Percentiles rank a stretch among this genome's conserved stretches.
phyloP scores from a whole-genome alignment of 2,113 vertebrate genomes.

The Capreolus pygargus region DNA sequence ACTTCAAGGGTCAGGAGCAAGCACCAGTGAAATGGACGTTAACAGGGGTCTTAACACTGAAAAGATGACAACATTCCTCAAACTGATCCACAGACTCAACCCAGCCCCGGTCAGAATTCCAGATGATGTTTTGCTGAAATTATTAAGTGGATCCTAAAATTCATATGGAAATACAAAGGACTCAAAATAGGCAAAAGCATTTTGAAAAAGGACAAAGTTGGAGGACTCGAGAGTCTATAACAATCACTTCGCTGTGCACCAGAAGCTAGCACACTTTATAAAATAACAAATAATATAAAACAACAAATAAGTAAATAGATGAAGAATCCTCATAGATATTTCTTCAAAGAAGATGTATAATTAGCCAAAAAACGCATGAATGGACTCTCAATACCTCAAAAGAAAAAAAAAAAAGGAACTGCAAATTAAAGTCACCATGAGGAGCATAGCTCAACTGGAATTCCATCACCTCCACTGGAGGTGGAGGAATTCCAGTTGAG shows the following conservation, averaged over 20 bases:
- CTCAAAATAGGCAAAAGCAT: neutral
- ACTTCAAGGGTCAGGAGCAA: neutral
- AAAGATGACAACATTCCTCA: neutral
- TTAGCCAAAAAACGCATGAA: neutral
- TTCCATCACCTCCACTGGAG: too few relatives aligned
- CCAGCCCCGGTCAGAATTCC: neutral
- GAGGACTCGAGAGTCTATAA: neutral
- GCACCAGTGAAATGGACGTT: neutral
- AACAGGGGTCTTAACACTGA: neutral
- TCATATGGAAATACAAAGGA: neutral
- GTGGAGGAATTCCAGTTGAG: too few relatives aligned
- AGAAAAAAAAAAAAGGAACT: neutral
- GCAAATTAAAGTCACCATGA: neutral
- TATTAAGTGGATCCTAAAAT: neutral
- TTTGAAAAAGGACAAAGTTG: neutral
- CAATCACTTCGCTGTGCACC: neutral
- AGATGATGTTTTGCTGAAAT: neutral
- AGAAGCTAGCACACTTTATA: neutral
- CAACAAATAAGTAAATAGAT: neutral
- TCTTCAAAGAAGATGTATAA: neutral
- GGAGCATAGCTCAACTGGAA: neutral
- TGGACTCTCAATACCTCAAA: neutral
- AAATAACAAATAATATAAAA: neutral
- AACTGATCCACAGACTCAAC: neutral
- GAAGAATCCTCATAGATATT: neutral